phyloP scores from a whole-genome alignment of 2,113 vertebrate genomes.

The Pelobates fuscus region DNA sequence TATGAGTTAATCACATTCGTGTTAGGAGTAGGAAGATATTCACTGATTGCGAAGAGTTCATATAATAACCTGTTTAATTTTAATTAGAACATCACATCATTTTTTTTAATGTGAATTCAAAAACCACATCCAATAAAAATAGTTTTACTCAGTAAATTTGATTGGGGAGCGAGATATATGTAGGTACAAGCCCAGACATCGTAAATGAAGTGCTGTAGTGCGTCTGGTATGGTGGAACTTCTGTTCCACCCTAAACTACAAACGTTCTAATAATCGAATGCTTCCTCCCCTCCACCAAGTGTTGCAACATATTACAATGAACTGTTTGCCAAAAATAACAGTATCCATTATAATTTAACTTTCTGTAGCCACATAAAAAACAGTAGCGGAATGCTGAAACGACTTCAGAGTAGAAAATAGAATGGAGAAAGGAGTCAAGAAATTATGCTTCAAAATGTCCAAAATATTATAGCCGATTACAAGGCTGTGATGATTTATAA shows the following conservation, averaged over 20 bases:
- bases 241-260: background rate
- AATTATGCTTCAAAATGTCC: background rate
- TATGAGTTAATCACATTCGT: too few species aligned
- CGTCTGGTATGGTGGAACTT: background rate
- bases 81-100: background rate
- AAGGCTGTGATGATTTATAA: too few species aligned
- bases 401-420: too few species aligned
- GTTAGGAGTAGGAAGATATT: too few species aligned
- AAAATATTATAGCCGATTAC: too few species aligned
- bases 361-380: background rate
- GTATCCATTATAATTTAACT: background rate
- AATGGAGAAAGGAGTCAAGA: background rate
- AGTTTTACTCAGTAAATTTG: background rate
- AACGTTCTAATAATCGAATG: background rate
- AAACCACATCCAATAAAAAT: background rate
- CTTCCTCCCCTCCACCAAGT: background rate
- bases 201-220: background rate
- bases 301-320: background rate
- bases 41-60: background rate
- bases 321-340: background rate
- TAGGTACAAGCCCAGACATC: background rate
- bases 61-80: background rate
- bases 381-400: background rate
- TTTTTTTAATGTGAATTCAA: background rate
- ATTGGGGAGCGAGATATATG: background rate